phyloP scores from a whole-genome alignment of 2,888 invertebrate genomes.

The Smittia sp. region DNA sequence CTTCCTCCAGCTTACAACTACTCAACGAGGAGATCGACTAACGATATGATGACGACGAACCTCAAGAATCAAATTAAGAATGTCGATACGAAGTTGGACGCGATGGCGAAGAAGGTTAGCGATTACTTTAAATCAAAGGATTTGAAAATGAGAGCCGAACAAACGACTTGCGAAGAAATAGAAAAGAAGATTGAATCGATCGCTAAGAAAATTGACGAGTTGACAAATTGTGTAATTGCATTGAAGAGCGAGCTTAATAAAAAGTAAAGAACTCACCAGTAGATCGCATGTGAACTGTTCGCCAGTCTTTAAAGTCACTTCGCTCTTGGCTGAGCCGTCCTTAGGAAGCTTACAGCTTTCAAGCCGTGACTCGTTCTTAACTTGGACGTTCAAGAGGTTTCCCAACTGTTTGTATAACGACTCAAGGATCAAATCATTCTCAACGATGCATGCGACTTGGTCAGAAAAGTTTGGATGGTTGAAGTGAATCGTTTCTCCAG shows the following conservation, averaged over 20 bases:
- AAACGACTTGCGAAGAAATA: neutral
- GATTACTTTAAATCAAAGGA: neutral
- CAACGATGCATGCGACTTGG: conserved; percentile 87
- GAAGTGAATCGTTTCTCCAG: conserved; percentile 85
- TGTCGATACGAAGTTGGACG: conserved; percentile 14
- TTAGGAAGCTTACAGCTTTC: conserved; percentile 61
- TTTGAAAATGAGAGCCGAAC: neutral
- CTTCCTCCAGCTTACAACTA: neutral
- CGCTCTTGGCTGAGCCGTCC: conserved; percentile 48
- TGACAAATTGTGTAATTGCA: neutral
- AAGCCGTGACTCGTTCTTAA: conserved; percentile 69
- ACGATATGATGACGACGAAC: conserved; percentile 7
- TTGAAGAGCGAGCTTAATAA: neutral
- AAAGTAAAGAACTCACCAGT: conserved; percentile 60
- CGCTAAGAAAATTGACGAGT: conserved; percentile 12
- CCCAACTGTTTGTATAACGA: conserved; percentile 66
- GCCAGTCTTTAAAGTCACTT: conserved; percentile 64
- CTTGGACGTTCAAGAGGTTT: conserved; percentile 59
- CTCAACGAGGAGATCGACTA: neutral
- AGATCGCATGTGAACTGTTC: conserved; percentile 63
- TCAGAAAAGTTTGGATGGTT: conserved; percentile 68
- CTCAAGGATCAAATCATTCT: conserved; percentile 84
- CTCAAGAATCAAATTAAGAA: conserved; percentile 22
- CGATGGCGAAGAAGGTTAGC: neutral
- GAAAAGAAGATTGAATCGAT: neutral